Conservation (phyloP, 2,888 invertebrate species). For the Oscheius sp. region DNA sequence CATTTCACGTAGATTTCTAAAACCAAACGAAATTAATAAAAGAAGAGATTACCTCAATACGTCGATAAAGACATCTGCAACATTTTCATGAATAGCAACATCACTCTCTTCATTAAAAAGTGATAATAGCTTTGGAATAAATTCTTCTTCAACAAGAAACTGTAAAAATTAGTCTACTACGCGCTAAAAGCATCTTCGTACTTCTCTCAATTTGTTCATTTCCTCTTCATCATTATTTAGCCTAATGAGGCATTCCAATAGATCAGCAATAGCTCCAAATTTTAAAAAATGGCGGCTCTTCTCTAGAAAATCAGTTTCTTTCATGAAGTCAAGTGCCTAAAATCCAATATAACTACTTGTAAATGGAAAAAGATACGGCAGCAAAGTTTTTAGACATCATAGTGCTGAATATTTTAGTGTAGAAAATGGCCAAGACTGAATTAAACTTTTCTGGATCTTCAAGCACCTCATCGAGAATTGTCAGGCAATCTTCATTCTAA, state of each 20-base stretch:
- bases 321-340: slow-evolving; percentile 43
- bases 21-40: not conserved
- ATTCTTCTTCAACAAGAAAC: slow-evolving; percentile 44
- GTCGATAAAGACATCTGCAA: slow-evolving; percentile 50
- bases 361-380: slow-evolving; percentile 19
- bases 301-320: slow-evolving; percentile 42
- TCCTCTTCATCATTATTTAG: slow-evolving; percentile 38
- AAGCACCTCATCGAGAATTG: slow-evolving; percentile 37
- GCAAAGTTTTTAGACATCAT: slow-evolving; percentile 12
- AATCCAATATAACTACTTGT: slow-evolving; percentile 26
- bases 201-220: slow-evolving; percentile 41
- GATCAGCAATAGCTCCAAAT: slow-evolving; percentile 48
- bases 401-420: slow-evolving; percentile 44
- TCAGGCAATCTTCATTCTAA: slow-evolving; percentile 41
- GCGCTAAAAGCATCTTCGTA: not conserved
- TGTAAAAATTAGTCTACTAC: slow-evolving; percentile 27
- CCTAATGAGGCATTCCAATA: slow-evolving; percentile 42
- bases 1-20: slow-evolving; percentile 46
- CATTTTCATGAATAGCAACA: slow-evolving; percentile 48
- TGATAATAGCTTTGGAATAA: slow-evolving; percentile 45
- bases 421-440: slow-evolving; percentile 55
- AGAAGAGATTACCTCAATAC: slow-evolving; percentile 32
- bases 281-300: slow-evolving; percentile 46
- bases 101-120: slow-evolving; percentile 35
- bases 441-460: slow-evolving; percentile 43